These are phyloP conservation scores for Ctenodactylus gundi DNA, from an alignment of 2,113 vertebrate species.

Conservation along the genomic window DNA sequence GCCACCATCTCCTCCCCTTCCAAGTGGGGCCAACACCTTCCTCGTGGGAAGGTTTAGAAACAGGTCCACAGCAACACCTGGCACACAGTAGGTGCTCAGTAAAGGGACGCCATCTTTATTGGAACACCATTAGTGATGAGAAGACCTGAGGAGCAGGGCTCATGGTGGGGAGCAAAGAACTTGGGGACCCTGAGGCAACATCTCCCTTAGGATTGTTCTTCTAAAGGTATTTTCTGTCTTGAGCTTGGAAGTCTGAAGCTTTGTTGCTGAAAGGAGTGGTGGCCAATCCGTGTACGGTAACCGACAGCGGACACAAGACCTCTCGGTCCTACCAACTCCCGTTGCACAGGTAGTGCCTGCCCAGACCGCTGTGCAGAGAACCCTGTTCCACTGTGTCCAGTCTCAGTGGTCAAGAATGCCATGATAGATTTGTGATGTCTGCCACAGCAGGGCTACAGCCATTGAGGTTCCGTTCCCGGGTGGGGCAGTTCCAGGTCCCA, in stretches of 20 bases:
- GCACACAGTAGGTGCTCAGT: background rate
- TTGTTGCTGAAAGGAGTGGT: background rate
- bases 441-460: background rate
- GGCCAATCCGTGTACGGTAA: background rate
- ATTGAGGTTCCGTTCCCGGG: accelerated
- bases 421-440: background rate
- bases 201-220: background rate
- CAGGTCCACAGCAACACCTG: background rate
- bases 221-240: background rate
- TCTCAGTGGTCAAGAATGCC: background rate
- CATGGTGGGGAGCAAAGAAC: background rate
- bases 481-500: background rate
- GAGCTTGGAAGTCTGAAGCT: background rate
- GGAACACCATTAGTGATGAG: background rate
- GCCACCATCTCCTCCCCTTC: background rate
- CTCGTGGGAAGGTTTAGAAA: background rate
- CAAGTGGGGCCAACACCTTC: background rate
- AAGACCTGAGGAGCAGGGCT: background rate
- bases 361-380: background rate
- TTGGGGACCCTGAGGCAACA: background rate
- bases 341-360: too few relatives aligned
- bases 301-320: background rate
- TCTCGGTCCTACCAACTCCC: background rate
- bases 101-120: background rate
- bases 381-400: background rate